Evolutionary conservation across 2,797 vertebrate species (phyloP).

Genomic region (Petrocephalus schoutedeni): DNA sequence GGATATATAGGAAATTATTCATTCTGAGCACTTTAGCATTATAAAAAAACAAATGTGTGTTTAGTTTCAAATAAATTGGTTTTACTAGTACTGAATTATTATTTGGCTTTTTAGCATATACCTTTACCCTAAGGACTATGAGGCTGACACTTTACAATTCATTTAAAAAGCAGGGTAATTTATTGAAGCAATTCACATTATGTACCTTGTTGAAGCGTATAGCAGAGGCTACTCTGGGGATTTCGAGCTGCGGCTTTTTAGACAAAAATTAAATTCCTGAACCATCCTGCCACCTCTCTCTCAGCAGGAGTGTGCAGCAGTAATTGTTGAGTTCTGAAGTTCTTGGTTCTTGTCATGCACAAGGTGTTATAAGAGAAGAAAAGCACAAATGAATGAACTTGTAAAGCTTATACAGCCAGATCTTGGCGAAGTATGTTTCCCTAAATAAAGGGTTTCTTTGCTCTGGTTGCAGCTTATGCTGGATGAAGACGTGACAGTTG

Average conservation of each 20-base stretch:
- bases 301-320: background rate
- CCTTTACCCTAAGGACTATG: background rate
- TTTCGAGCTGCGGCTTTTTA: background rate
- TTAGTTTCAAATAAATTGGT: background rate
- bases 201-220: background rate
- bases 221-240: slow-evolving; percentile 10
- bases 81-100: background rate
- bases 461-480: slow-evolving; percentile 42
- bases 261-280: slow-evolving; percentile 3
- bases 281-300: background rate
- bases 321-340: background rate
- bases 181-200: slow-evolving; percentile 17
- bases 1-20: slow-evolving; percentile 10
- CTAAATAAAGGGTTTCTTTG: background rate
- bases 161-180: background rate
- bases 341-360: background rate
- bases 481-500: slow-evolving; percentile 45
- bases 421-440: slow-evolving; percentile 1
- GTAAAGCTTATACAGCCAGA: background rate
- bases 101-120: slow-evolving; percentile 8
- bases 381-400: background rate
- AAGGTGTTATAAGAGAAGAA: background rate
- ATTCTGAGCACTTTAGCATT: slow-evolving; percentile 1
- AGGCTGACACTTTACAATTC: background rate
- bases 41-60: slow-evolving; percentile 16